These are phyloP conservation scores for Eciton burchellii DNA, from an alignment of 1,140 invertebrate species.

Conservation along the genomic window DNA sequence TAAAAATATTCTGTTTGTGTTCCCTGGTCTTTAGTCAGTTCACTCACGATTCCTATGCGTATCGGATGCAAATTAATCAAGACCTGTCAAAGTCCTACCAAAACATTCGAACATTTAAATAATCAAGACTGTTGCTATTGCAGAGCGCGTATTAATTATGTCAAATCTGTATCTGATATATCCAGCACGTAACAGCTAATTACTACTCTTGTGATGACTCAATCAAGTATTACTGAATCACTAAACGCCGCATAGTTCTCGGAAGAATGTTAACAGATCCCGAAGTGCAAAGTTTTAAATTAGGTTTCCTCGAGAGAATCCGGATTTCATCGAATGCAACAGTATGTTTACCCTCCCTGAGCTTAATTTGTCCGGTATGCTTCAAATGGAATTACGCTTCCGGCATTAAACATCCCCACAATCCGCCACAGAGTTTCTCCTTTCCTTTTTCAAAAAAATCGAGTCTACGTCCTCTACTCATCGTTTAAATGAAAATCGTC, in stretches of 20 bases:
- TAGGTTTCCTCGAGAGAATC: background rate
- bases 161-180: too few species aligned
- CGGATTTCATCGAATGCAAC: background rate
- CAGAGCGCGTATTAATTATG: too few species aligned
- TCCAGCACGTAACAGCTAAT: too few species aligned
- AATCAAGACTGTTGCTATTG: too few species aligned
- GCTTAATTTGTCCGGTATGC: constrained; percentile 1
- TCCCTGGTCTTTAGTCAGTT: background rate
- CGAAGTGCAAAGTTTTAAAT: background rate
- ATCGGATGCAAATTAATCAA: too few species aligned
- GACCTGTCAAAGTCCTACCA: too few species aligned
- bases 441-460: too few species aligned
- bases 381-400: background rate
- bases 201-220: too few species aligned
- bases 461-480: too few species aligned
- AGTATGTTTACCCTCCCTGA: background rate
- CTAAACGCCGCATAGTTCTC: background rate
- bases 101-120: too few species aligned
- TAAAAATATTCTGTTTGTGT: background rate
- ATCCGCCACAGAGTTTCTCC: background rate
- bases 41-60: too few species aligned
- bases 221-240: background rate
- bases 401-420: background rate
- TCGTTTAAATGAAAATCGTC: background rate
- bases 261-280: constrained; percentile 7